Percentiles rank a stretch among this genome's conserved stretches.
phyloP scores from a whole-genome alignment of 2,888 invertebrate species.

The Eristalis pertinax region DNA sequence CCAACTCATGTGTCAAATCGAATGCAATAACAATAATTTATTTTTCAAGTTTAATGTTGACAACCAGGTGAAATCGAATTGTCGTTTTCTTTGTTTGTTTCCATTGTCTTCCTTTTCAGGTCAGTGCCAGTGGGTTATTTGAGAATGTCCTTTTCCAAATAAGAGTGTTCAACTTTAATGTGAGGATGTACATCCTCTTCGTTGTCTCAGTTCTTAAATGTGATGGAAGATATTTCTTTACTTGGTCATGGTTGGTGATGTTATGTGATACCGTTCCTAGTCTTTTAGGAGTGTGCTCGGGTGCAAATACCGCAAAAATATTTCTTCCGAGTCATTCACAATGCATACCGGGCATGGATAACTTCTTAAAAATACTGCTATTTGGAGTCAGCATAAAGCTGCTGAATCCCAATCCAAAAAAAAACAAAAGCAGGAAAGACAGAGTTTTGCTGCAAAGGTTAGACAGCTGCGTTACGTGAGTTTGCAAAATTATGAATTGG shows the following conservation, averaged over 20 bases:
- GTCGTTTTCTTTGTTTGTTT: background rate
- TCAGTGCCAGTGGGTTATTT: background rate
- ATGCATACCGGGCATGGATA: background rate
- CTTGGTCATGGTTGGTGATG: background rate
- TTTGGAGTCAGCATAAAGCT: background rate
- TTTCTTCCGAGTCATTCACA: background rate
- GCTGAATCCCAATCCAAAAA: background rate
- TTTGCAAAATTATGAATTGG: background rate
- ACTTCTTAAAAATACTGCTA: background rate
- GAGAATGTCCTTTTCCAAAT: background rate
- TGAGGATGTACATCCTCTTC: background rate
- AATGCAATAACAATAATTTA: background rate
- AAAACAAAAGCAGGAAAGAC: background rate
- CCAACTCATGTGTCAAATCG: slow-evolving; percentile 5
- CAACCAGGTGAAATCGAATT: background rate
- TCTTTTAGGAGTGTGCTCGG: background rate
- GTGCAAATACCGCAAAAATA: background rate
- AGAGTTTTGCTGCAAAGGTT: background rate
- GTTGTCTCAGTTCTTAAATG: background rate
- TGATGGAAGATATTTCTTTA: background rate
- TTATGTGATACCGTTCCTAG: background rate
- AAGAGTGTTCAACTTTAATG: background rate
- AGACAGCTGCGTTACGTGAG: background rate
- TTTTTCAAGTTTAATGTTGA: background rate
- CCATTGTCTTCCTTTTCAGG: background rate